A percentile compares a stretch with the other conserved stretches of the same genome.
Evolutionary conservation across 2,888 invertebrate species (phyloP).

Genomic region (Anthrax anthrax): DNA sequence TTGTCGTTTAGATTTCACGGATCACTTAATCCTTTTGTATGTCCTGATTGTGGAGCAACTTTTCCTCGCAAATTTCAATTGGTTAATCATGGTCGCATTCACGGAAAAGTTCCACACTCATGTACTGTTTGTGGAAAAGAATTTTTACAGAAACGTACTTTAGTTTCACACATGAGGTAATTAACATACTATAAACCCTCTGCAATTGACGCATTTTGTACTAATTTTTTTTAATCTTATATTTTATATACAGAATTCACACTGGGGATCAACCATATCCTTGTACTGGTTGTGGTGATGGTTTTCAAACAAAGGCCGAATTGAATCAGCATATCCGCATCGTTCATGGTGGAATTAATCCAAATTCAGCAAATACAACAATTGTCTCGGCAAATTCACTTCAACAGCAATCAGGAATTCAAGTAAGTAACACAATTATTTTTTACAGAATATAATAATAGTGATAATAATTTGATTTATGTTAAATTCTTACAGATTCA

Average conservation of each 20-base stretch:
- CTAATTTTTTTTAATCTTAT: conserved; percentile 8
- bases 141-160: conserved; percentile 69
- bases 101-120: conserved; percentile 65
- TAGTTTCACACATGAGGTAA: conserved; percentile 67
- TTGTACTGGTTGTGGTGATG: conserved; percentile 62
- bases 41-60: conserved; percentile 76
- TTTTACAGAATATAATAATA: background rate
- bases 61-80: conserved; percentile 76
- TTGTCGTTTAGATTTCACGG: conserved; percentile 63
- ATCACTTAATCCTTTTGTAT: conserved; percentile 90
- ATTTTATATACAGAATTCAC: conserved; percentile 40
- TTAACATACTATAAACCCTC: conserved; percentile 7
- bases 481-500: conserved; percentile 6
- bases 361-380: conserved; percentile 31
- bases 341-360: conserved; percentile 37
- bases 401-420: conserved; percentile 15
- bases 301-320: conserved; percentile 56
- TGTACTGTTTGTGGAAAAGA: conserved; percentile 74
- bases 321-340: conserved; percentile 51
- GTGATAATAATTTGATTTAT: background rate
- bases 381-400: conserved; percentile 23
- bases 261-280: conserved; percentile 61
- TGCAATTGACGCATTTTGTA: background rate
- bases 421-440: background rate
- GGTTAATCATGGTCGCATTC: conserved; percentile 68